Percentiles rank a stretch among this genome's conserved stretches.
phyloP scores from a whole-genome alignment of 2,888 invertebrate genomes.

The Diarsia brunnea region DNA sequence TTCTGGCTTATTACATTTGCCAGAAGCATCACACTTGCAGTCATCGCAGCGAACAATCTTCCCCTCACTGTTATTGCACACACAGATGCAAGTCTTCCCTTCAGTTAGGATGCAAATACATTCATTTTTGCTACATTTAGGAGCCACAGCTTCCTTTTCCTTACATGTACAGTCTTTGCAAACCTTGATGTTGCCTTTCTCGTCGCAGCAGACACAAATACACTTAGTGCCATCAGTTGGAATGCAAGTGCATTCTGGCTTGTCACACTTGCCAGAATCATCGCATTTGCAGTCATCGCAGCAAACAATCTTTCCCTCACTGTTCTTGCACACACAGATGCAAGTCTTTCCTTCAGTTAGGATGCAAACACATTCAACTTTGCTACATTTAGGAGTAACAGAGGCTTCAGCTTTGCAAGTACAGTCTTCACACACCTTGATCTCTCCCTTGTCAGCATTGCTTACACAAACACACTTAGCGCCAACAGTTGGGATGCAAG shows the following conservation, averaged over 20 bases:
- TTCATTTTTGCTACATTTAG: constrained; percentile 61
- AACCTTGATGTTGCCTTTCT: constrained; percentile 21
- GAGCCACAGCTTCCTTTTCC: fast-evolving
- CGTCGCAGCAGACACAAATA: constrained; percentile 54
- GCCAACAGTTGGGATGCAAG: too few species aligned
- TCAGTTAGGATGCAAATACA: constrained; percentile 71
- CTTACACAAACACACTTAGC: too few species aligned
- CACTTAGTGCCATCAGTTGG: constrained; percentile 50
- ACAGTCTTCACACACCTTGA: too few species aligned
- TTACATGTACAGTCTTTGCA: constrained; percentile 51
- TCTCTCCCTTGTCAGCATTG: too few species aligned
- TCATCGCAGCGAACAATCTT: constrained; percentile 45
- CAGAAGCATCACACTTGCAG: constrained; percentile 39
- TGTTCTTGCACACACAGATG: constrained; percentile 45
- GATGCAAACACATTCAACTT: constrained; percentile 55
- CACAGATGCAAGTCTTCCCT: constrained; percentile 48
- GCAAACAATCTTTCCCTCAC: constrained; percentile 46
- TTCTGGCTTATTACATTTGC: constrained; percentile 36
- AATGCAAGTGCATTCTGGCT: constrained; percentile 50
- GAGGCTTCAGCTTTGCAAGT: neutral
- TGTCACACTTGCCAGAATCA: constrained; percentile 24
- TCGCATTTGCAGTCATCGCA: constrained; percentile 66
- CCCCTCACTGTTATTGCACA: constrained; percentile 37
- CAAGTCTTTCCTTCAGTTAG: constrained; percentile 53
- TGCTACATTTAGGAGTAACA: constrained; percentile 17